Evolutionary conservation across 2,113 vertebrate genomes (phyloP), one percentile per base, ranked within the genome.

Genomic region (Callospermophilus lateralis): DNA sequence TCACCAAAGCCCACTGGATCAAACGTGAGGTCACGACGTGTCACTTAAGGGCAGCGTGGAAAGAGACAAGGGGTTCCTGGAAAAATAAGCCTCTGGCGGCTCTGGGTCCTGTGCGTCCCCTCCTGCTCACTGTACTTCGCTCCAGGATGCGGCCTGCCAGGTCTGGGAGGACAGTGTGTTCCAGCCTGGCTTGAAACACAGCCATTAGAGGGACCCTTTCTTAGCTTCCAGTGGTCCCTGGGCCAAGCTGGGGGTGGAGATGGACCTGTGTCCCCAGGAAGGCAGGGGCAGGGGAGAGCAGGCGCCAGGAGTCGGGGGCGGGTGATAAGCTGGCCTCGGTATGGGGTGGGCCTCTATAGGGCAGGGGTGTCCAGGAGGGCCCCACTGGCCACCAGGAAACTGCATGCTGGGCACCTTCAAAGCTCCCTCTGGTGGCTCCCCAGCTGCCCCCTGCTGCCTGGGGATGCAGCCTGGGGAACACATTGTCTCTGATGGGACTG

Each of bases 21-120:
- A 96, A 94, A 93, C 70, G 86, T 4, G 96, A 95, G 95, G 96
- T 90, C 81, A 34, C 67, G 88, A 93, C 17, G 61, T 13, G 88
- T 34, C 42, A 55, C 61, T 17, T 1, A 32, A 45, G 1, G 1
- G 3, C 4, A 88, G 55, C 8, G 6, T 45, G 1, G 77, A 26
- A 84, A 73, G 85, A 72, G 90, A 53, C 65, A 83, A 78, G 93
- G 95, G 96, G 93, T 90, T 88, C 92, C 94, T 70, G 19, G 70
- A n/a, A 53, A 77, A 93, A 51, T 15, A 0, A 72, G 19, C 22
- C 37, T 34, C 12, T 9, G 74, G 55, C 42, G 51, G 70, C n/a
- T 70, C 74, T 30, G 76, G 24, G 91, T 20, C n/a, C 8, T 15
- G 0, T 13, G 0, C 8, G 4, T 42, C 15, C 32, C 32, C 30